Conservation (phyloP, 2,113 vertebrate genomes). For the Sinocyclocheilus anshuiensis region DNA sequence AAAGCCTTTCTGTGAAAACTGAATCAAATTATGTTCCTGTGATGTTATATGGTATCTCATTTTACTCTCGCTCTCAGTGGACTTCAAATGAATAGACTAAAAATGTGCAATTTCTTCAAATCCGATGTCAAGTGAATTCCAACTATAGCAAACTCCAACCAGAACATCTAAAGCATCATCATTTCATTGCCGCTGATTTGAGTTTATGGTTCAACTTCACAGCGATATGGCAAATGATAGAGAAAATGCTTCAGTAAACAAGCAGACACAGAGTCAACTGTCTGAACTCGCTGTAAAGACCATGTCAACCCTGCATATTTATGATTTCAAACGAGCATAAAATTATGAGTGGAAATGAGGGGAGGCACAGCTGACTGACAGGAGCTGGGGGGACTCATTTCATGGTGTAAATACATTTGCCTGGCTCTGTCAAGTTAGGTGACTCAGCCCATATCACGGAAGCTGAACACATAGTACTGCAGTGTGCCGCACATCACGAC, state of each 20-base stretch:
- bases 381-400: conserved; percentile 45
- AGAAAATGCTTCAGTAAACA: conserved; percentile 44
- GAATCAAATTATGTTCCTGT: conserved; percentile 23
- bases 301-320: conserved; percentile 35
- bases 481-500: conserved; percentile 73
- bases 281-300: conserved; percentile 27
- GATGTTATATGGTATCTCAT: neutral
- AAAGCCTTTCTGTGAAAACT: neutral
- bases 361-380: conserved; percentile 1
- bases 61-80: neutral
- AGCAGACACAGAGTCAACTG: conserved; percentile 32
- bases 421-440: conserved; percentile 63
- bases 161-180: conserved; percentile 8
- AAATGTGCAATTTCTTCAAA: conserved; percentile 24
- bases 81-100: conserved; percentile 28
- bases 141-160: neutral
- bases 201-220: conserved; percentile 7
- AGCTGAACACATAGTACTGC: conserved; percentile 74
- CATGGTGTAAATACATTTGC: conserved; percentile 56
- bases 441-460: conserved; percentile 68
- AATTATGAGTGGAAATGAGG: conserved; percentile 13
- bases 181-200: conserved; percentile 29
- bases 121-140: conserved; percentile 17
- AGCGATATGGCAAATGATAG: neutral
- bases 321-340: conserved; percentile 16